Base-by-base conservation (phyloP, 2,113 vertebrate genomes). In the Phyllostomus hastatus region DNA sequence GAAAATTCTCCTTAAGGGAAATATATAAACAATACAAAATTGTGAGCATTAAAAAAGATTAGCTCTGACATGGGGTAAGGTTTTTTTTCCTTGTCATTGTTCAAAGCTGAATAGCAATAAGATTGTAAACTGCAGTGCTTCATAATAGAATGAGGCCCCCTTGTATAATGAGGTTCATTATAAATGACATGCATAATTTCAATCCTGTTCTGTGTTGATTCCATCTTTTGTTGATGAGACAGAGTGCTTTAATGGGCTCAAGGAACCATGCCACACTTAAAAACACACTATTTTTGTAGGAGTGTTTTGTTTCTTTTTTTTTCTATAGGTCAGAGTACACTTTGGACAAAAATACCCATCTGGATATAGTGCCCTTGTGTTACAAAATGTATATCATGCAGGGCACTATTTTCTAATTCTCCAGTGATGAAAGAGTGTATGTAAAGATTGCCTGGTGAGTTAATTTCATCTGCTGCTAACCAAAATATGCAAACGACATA, bases 141-240 rank as follows among this genome's bases (percentile, higher is more conserved):
- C 97, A 95, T 96, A 97, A 98, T 95, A 93, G 97, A 97, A 97
- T 90, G 95, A 97, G 96, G 85, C 90, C 88, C 96, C 83, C 1
- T 15, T 94, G 96, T 95, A 97, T 97, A 97, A 98, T 97, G 97
- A 98, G 97, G 96, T 96, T 97, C 97, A 78, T 98, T 98, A 96
- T 98, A 97, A 98, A 96, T 96, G 98, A 96, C 97, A 97, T 91
- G 97, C 97, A 96, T 98, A 98, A 97, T 97, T 98, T 98, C 95
- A 97, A 54, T 95, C 95, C 91, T 95, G 95, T 79, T 95, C 96
- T 76, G 35, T 95, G 97, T 92, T 97, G 96, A 93, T 97, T 94
- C 97, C 96, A 38, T 82, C 97, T 97, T 97, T 98, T 97, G 98
- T 98, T 97, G 97, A 85, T 16, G 91, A 97, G 98, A 97, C 96